phyloP scores from a whole-genome alignment of 2,888 invertebrate genomes.

The Plagodis dolabraria region DNA sequence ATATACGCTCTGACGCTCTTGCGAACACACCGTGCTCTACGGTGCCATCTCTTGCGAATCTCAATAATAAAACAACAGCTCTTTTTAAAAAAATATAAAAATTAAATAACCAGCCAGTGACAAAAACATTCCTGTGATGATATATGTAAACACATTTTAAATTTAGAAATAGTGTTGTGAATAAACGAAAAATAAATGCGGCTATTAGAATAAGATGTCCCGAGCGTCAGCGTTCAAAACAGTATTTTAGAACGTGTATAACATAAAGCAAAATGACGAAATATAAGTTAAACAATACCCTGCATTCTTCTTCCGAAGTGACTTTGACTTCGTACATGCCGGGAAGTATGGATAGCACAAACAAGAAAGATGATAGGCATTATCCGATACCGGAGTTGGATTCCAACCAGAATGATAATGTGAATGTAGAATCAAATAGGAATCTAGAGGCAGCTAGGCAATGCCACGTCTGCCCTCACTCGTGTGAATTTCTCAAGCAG shows the following conservation, averaged over 20 bases:
- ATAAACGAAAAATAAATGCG: conserved; percentile 40
- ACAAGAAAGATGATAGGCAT: conserved; percentile 47
- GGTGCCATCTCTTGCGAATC: conserved; percentile 2
- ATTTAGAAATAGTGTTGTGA: conserved; percentile 47
- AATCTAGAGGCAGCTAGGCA: conserved; percentile 54
- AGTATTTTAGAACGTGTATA: conserved; percentile 53
- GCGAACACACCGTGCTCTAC: conserved; percentile 19
- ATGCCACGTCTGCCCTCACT: conserved; percentile 65
- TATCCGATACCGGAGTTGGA: conserved; percentile 56
- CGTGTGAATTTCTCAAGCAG: conserved; percentile 62
- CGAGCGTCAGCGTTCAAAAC: conserved; percentile 69
- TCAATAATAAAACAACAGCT: conserved; percentile 9
- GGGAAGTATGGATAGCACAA: conserved; percentile 57
- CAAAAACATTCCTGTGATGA: conserved; percentile 47
- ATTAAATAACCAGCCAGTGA: conserved; percentile 20
- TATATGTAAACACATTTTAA: conserved; percentile 38
- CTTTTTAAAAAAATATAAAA: conserved; percentile 17
- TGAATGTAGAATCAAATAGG: conserved; percentile 58
- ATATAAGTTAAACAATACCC: conserved; percentile 80
- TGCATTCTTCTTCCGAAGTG: conserved; percentile 69
- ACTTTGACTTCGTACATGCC: conserved; percentile 77
- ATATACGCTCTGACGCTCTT: conserved; percentile 34
- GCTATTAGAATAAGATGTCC: conserved; percentile 62
- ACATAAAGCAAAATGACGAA: conserved; percentile 74
- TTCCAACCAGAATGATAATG: conserved; percentile 64